A percentile compares a stretch with the other conserved stretches of the same genome.
Conservation (phyloP, 2,797 vertebrate species). For the Limnodromus scolopaceus region DNA sequence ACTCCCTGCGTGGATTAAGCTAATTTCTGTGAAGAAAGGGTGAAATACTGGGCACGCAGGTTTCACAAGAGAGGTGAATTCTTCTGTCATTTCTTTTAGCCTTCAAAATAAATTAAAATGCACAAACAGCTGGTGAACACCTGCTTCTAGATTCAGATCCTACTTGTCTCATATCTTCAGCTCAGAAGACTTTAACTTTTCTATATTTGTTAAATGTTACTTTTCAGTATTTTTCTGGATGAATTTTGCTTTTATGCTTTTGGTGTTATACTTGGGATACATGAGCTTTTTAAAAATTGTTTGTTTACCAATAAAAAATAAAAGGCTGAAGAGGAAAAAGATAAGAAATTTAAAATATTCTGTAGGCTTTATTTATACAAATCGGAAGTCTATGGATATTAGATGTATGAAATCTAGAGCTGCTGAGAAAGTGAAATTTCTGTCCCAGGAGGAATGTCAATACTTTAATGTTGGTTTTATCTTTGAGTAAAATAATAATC, state of each 20-base stretch:
- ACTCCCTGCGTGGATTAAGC: neutral
- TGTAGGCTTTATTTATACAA: neutral
- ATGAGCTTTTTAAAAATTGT: neutral
- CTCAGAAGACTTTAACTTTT: neutral
- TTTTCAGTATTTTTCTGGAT: neutral
- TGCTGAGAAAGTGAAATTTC: neutral
- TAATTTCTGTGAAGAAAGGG: neutral
- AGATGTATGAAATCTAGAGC: neutral
- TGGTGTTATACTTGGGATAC: neutral
- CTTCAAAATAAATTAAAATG: constrained; percentile 1
- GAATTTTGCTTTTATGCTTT: neutral
- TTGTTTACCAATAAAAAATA: neutral
- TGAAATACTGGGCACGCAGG: neutral
- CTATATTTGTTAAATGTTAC: neutral
- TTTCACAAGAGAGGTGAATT: neutral
- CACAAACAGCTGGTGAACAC: neutral
- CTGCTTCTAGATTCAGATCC: neutral
- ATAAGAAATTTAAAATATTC: neutral
- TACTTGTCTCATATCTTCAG: neutral
- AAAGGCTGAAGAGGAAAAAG: neutral
- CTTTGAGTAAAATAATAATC: neutral
- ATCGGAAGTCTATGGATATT: neutral
- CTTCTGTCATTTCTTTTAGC: neutral
- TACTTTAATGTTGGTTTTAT: neutral
- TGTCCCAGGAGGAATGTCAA: neutral